phyloP scores from a whole-genome alignment of 2,113 vertebrate genomes.

The Alces alces region DNA sequence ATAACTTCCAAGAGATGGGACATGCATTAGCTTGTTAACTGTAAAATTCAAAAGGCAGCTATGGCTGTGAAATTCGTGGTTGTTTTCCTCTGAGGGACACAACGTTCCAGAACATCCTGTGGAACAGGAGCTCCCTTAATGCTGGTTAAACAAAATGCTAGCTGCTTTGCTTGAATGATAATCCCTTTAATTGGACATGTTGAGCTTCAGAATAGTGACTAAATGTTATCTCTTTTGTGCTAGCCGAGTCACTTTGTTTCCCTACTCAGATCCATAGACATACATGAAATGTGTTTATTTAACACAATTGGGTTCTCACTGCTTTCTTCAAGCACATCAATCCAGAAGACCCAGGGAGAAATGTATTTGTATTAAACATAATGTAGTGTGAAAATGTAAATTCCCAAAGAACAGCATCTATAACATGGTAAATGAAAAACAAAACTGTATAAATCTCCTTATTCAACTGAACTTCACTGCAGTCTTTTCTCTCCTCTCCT shows the following conservation, averaged over 20 bases:
- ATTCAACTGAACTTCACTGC: not conserved
- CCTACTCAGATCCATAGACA: not conserved
- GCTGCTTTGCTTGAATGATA: not conserved
- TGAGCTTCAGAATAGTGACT: not conserved
- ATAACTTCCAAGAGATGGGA: not conserved
- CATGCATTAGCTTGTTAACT: not conserved
- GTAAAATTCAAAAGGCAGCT: not conserved
- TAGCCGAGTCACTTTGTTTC: not conserved
- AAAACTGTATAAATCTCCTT: not conserved
- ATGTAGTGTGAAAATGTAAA: not conserved
- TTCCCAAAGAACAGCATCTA: not conserved
- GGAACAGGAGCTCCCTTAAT: not conserved
- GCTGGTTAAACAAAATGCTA: not conserved
- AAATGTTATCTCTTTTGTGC: not conserved
- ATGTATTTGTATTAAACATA: not conserved
- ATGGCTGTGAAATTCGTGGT: not conserved
- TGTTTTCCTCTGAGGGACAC: not conserved
- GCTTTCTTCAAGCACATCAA: not conserved
- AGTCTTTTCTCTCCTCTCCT: not conserved
- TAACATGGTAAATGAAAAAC: not conserved
- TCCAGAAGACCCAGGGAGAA: not conserved
- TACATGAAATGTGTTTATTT: not conserved
- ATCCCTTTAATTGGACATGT: not conserved
- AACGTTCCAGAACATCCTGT: not conserved
- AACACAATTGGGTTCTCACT: not conserved